Evolutionary conservation across 2,888 invertebrate genomes (phyloP).

Genomic region (Eutolmus rufibarbis): DNA sequence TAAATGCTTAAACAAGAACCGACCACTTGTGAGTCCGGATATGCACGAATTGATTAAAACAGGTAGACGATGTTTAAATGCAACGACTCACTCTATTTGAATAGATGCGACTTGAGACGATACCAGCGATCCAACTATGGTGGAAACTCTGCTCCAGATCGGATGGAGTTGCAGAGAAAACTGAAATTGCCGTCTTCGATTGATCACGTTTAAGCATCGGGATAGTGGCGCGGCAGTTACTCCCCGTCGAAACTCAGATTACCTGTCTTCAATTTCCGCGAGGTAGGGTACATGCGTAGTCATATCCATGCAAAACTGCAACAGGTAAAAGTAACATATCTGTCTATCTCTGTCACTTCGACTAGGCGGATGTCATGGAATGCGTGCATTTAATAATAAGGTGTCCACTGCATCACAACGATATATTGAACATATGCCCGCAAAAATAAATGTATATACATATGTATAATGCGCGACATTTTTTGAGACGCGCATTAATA

Average conservation of each 20-base stretch:
- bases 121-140: not conserved
- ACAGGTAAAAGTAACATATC: not conserved
- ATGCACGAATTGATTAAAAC: not conserved
- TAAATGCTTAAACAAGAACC: not conserved
- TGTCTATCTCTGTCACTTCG: not conserved
- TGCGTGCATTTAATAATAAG: not conserved
- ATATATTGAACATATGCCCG: not conserved
- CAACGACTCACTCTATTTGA: not conserved
- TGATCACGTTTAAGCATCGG: slow-evolving; percentile 13
- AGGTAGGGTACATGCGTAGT: not conserved
- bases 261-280: not conserved
- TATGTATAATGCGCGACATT: not conserved
- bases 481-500: not conserved
- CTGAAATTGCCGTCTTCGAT: not conserved
- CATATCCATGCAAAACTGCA: not conserved
- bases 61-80: not conserved
- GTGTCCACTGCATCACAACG: not conserved
- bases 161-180: not conserved
- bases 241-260: not conserved
- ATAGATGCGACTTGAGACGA: not conserved
- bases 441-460: not conserved
- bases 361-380: not conserved
- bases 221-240: not conserved
- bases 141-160: not conserved
- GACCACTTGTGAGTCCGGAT: not conserved